Evolutionary conservation across 2,797 vertebrate species (phyloP).

Genomic region (Acanthurus lineatus): DNA sequence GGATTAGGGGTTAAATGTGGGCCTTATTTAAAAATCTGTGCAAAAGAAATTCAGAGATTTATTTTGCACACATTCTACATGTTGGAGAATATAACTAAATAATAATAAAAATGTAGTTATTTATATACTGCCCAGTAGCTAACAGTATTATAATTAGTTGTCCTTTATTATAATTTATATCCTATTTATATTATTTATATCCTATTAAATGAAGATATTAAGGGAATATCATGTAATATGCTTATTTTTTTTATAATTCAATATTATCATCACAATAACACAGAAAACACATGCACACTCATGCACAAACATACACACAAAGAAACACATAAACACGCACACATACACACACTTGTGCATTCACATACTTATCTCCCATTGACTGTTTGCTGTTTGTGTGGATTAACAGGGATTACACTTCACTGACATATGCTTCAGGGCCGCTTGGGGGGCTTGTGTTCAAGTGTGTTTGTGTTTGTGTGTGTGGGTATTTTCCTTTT

Average conservation of each 20-base stretch:
- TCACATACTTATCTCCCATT: not conserved
- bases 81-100: no score
- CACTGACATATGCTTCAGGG: constrained; percentile 27
- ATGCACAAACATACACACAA: not conserved
- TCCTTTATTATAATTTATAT: no score
- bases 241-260: not conserved
- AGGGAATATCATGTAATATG: not conserved
- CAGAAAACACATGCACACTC: constrained; percentile 1
- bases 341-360: not conserved
- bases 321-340: no score
- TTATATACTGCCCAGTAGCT: no score
- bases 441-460: constrained; percentile 23
- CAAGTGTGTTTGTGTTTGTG: constrained; percentile 11
- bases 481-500: constrained; percentile 3
- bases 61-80: no score
- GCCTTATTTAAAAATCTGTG: no score
- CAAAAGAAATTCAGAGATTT: no score
- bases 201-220: no score
- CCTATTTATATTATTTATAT: no score
- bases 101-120: no score
- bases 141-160: no score
- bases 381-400: constrained; percentile 35
- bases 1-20: no score
- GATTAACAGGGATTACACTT: constrained; percentile 56
- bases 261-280: constrained; percentile 1